These are phyloP conservation scores for Autographa gamma DNA, from an alignment of 2,888 invertebrate species.

Conservation along the genomic window DNA sequence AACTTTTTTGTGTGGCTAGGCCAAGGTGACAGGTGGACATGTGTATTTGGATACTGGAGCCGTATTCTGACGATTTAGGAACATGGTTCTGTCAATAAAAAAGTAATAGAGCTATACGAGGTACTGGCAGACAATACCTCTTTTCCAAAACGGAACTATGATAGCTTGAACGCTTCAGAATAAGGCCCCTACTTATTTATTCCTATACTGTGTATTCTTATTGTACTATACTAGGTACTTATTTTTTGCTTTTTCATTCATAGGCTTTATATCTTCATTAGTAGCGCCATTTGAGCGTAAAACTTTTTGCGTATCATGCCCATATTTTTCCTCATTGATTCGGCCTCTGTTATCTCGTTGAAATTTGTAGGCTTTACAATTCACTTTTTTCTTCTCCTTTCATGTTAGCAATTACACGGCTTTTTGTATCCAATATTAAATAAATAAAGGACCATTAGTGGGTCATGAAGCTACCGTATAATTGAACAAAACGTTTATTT, in stretches of 20 bases:
- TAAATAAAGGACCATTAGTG: not conserved
- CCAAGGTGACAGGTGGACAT: constrained; percentile 47
- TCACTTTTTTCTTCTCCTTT: not conserved
- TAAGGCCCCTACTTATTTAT: constrained; percentile 13
- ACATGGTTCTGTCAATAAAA: no score
- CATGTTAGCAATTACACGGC: not conserved
- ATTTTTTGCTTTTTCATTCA: constrained; percentile 36
- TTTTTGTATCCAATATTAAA: not conserved
- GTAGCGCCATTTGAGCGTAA: constrained; percentile 15
- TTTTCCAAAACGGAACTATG: no score
- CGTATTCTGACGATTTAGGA: not conserved
- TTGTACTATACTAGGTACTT: no score
- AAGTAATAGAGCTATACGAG: no score
- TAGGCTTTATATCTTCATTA: constrained; percentile 34
- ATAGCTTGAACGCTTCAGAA: no score
- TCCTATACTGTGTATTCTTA: no score
- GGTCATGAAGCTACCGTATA: not conserved
- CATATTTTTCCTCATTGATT: not conserved
- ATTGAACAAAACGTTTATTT: not conserved
- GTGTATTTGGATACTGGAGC: constrained; percentile 17
- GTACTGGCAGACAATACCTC: no score
- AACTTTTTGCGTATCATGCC: constrained; percentile 22
- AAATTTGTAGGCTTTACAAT: not conserved
- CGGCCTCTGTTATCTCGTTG: not conserved
- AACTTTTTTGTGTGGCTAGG: constrained; percentile 39